Evolutionary conservation across 2,797 vertebrate species (phyloP).

Genomic region (Salmo trutta): DNA sequence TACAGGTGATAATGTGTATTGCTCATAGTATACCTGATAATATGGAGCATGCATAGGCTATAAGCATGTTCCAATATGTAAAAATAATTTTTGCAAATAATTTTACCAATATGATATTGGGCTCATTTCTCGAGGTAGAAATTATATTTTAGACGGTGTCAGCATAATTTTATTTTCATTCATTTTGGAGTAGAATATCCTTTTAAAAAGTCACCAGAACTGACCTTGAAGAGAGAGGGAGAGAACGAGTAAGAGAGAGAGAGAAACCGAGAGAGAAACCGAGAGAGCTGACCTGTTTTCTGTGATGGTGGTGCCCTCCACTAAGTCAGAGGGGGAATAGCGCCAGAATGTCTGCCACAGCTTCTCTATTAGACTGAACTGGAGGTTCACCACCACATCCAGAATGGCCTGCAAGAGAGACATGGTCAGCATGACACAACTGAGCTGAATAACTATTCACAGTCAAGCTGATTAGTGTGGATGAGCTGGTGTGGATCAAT

Average conservation of each 20-base stretch:
- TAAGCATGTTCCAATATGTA: no score
- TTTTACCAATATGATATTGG: no score
- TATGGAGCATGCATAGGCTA: no score
- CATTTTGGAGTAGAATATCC: neutral
- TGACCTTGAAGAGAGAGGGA: neutral
- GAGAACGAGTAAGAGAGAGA: neutral
- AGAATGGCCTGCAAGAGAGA: constrained; percentile 83
- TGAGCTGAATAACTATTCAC: neutral
- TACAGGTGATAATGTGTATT: no score
- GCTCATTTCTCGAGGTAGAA: no score
- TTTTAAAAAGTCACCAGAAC: neutral
- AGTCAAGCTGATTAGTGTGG: no score
- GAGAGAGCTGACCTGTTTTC: constrained; percentile 74
- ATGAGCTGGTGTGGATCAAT: no score
- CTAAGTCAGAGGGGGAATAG: constrained; percentile 82
- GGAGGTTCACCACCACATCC: constrained; percentile 94
- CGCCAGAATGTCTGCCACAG: constrained; percentile 98
- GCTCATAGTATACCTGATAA: no score
- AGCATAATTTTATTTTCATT: no score
- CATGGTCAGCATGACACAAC: neutral
- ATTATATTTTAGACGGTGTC: no score
- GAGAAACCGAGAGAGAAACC: neutral
- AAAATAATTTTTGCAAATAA: no score
- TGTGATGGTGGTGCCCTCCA: constrained; percentile 80
- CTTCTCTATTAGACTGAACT: constrained; percentile 97